These are phyloP conservation scores for Eira barbara DNA, from an alignment of 2,113 vertebrate species.

Conservation along the genomic window DNA sequence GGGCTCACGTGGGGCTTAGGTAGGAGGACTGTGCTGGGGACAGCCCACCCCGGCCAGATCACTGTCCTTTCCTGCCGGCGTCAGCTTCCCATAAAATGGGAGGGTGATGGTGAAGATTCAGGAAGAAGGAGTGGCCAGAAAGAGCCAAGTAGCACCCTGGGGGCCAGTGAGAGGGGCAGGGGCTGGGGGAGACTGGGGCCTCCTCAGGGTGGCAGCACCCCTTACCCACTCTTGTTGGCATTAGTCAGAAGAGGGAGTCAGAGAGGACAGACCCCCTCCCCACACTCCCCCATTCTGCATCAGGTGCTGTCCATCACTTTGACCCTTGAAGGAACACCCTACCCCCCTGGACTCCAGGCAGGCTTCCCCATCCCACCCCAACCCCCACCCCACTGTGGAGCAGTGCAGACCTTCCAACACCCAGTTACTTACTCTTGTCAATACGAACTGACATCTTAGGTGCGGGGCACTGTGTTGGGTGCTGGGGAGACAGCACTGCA, in stretches of 20 bases:
- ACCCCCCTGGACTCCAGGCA: background rate
- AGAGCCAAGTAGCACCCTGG: background rate
- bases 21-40: background rate
- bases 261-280: background rate
- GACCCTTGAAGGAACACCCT: background rate
- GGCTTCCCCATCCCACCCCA: no score
- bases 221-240: background rate
- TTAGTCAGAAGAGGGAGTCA: background rate
- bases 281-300: rapidly evolving
- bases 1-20: background rate
- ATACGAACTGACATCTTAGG: background rate
- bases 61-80: background rate
- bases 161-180: background rate
- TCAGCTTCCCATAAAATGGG: background rate
- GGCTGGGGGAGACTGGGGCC: no score
- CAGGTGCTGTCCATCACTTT: background rate
- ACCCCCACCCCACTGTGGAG: background rate
- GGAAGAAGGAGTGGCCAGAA: background rate
- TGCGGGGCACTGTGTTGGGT: background rate
- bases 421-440: background rate
- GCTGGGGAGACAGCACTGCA: background rate
- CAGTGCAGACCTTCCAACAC: background rate
- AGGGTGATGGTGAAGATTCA: background rate
- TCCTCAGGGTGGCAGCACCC: background rate
- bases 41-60: background rate